Conservation (phyloP, 2,888 invertebrate species). For the Polydrusus cervinus region DNA sequence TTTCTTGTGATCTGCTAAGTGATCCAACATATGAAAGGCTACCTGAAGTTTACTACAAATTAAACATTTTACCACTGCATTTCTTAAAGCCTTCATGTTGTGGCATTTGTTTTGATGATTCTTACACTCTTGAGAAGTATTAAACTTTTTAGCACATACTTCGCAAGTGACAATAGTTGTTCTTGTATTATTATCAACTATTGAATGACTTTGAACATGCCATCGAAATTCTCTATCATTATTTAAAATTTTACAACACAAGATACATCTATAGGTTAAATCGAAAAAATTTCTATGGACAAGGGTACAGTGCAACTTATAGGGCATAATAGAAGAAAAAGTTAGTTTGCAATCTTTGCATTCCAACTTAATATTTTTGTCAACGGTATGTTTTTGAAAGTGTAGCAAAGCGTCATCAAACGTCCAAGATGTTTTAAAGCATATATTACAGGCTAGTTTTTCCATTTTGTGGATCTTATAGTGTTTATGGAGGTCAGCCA, state of each 20-base stretch:
- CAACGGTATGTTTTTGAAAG: conserved; percentile 8
- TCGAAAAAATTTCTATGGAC: conserved; percentile 23
- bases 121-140: neutral
- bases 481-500: neutral
- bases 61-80: neutral
- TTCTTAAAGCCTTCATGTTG: neutral
- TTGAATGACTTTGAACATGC: conserved; percentile 40
- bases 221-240: conserved; percentile 33
- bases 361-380: conserved; percentile 9
- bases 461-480: conserved; percentile 6
- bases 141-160: conserved; percentile 34
- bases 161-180: conserved; percentile 31
- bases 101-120: conserved; percentile 11
- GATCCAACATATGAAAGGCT: neutral
- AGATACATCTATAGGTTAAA: conserved; percentile 34
- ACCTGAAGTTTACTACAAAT: neutral
- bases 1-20: neutral
- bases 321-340: conserved; percentile 23
- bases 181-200: conserved; percentile 1
- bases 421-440: neutral
- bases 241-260: conserved; percentile 14
- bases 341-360: conserved; percentile 6
- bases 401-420: conserved; percentile 8
- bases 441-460: neutral
- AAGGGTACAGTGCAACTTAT: conserved; percentile 27